Evolutionary conservation across 2,113 vertebrate genomes (phyloP), one percentile per base, ranked within the genome.

Genomic region (Atlantisia rogersi): DNA sequence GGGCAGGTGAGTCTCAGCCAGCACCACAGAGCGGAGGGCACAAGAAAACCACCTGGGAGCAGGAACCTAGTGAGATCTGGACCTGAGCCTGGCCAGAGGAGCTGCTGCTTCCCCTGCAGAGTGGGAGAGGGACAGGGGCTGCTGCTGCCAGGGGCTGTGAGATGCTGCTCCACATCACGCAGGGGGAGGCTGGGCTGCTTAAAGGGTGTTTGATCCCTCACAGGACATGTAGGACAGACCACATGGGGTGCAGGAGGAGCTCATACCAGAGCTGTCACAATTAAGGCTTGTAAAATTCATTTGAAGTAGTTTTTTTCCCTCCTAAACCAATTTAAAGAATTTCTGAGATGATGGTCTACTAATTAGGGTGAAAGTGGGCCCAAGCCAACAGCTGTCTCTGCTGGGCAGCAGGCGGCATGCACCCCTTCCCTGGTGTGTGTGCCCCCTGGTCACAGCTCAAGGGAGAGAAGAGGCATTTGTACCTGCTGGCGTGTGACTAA

Each of bases 121-220:
- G 15, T 4, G 14, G 44, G 32, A 53, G 28, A 44, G 32, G 62
- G 78, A 13, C 0, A 2, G 20, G n/a, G 46, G 44, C 56, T 55
- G 74, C 15, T 5, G 3, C 58, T 55, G 65, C 67, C 2, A 4
- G 50, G 52, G 42, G 39, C 74, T 18, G 46, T 2, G 19, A 28
- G 63, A 31, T 1, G 4, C 48, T 2, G 6, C 68, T 35, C 35
- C 4, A 4, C 3, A 13, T 42, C 2, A 3, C 1, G 3, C 29
- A 3, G 18, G 29, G 52, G 24, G 37, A 50, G 31, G 35, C 42
- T 44, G 37, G 22, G 15, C 78, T 55, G 74, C 15, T 58, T 48
- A 67, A 42, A 7, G 4, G 0, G 10, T 11, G 44, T 24, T 32
- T 9, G 13, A 50, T 44, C 39, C 40, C 44, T n/a, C 15, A 1